Base-by-base conservation (phyloP, 2,888 invertebrate genomes). In the Meandrusa payeni region DNA sequence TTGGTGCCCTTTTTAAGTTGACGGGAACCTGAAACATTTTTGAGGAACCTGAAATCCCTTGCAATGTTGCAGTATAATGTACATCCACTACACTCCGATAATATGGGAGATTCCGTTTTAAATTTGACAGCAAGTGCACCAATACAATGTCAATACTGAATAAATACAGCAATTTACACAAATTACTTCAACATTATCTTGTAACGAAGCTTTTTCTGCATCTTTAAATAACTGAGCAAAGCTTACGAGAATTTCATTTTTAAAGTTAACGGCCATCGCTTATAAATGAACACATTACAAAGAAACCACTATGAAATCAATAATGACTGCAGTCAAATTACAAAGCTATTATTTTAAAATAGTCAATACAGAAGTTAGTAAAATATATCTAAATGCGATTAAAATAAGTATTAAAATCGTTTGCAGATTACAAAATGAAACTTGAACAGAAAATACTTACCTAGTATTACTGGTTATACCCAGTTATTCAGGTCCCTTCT, bases 291-390 rank as follows among this genome's bases (percentile, higher is more conserved):
- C n/a, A 17, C n/a, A 13, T 10, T 17, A 11, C 11, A 36, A 29
- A 38, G n/a, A n/a, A 38, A 9, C n/a, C 4, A 23, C 38, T 31
- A 11, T 39, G 15, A 31, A 39, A 39, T 39, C 23, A 9, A 6
- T 31, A 31, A 39, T 39, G 6, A 37, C 26, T 37, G 23, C 33
- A 17, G 15, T 12, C 6, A n/a, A 15, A 23, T 22, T 23, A 31
- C 31, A 11, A n/a, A 11, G 23, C 15, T 15, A 23, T 29, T 20
- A 28, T 29, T 27, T 24, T 17, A 7, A 23, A 9, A n/a, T n/a
- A 3, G 10, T 6, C 22, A 5, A 11, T 27, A 5, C 5, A 11
- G 1, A 6, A 2, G 10, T 5, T 5, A 12, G 12, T 24, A 31
- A 32, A 32, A 7, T 32, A 24, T 32, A 40, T 24, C 17, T 6